A percentile compares a stretch with the other conserved stretches of the same genome.
These are phyloP conservation scores for Aricia artaxerxes DNA, from an alignment of 2,888 invertebrate species.

Conservation along the genomic window DNA sequence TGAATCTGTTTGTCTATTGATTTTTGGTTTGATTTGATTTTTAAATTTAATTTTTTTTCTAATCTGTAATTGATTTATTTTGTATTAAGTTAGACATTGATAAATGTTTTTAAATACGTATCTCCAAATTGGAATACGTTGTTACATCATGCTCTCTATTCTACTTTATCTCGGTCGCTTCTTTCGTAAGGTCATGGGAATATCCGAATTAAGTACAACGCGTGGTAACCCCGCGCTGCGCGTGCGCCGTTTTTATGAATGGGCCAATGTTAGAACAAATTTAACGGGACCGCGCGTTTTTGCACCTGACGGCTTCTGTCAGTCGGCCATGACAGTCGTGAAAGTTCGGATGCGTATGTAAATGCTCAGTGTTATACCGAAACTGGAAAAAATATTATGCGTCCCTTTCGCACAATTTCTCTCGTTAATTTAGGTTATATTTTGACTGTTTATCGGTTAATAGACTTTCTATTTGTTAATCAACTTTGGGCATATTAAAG, in stretches of 20 bases:
- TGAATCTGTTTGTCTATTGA: not conserved
- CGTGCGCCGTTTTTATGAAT: constrained; percentile 75
- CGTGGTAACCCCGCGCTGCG: constrained; percentile 60
- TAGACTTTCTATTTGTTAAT: constrained; percentile 14
- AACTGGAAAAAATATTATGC: constrained; percentile 18
- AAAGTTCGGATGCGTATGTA: constrained; percentile 40
- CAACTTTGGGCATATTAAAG: constrained; percentile 3
- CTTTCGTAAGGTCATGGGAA: not conserved
- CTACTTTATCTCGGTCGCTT: not conserved
- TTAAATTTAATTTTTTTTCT: too few relatives aligned
- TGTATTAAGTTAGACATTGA: too few relatives aligned
- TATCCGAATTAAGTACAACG: constrained; percentile 33
- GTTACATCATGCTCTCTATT: too few relatives aligned
- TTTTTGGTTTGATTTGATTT: too few relatives aligned
- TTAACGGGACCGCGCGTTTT: constrained; percentile 68
- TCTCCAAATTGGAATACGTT: too few relatives aligned
- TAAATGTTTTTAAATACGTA: too few relatives aligned
- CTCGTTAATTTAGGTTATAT: constrained; percentile 28
- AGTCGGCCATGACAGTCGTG: constrained; percentile 43
- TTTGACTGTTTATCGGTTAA: constrained; percentile 28
- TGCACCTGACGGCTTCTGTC: constrained; percentile 50
- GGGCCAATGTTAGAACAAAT: constrained; percentile 66
- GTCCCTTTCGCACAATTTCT: constrained; percentile 20
- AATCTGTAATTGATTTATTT: too few relatives aligned
- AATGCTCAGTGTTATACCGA: constrained; percentile 36